phyloP scores from a whole-genome alignment of 2,888 invertebrate species.

The Scelioninae gen. 2 region DNA sequence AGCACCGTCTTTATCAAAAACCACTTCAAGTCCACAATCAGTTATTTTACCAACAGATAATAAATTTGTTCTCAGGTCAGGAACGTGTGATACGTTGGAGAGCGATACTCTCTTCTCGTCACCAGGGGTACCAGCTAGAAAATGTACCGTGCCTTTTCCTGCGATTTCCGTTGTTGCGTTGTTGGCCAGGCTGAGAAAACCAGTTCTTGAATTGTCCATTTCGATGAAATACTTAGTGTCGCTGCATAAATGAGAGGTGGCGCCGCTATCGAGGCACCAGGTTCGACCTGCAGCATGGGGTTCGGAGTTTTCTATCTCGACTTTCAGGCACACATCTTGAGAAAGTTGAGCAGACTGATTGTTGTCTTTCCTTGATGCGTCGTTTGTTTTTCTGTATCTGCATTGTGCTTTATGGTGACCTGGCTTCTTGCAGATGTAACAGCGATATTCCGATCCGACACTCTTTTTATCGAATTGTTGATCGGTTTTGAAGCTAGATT shows the following conservation, averaged over 20 bases:
- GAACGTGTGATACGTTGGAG: conserved; percentile 24
- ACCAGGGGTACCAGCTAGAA: conserved; percentile 31
- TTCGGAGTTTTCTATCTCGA: background rate
- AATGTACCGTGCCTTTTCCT: conserved; percentile 27
- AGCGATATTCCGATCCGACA: conserved; percentile 24
- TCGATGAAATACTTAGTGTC: background rate
- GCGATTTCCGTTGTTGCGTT: background rate
- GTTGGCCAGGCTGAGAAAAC: conserved; percentile 3
- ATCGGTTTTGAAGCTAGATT: too few species aligned
- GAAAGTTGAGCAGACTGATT: too few species aligned
- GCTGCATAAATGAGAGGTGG: conserved; percentile 17
- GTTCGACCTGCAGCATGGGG: too few species aligned
- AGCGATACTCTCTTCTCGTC: conserved; percentile 25
- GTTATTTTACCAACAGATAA: conserved; percentile 44
- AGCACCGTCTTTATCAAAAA: conserved; percentile 10
- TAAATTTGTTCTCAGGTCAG: conserved; percentile 36
- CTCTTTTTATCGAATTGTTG: background rate
- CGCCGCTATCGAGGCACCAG: conserved; percentile 30
- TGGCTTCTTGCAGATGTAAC: conserved; percentile 41
- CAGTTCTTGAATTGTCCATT: conserved; percentile 4
- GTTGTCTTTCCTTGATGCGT: background rate
- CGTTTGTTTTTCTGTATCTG: conserved; percentile 17
- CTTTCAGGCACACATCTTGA: too few species aligned
- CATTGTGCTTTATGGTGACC: conserved; percentile 57
- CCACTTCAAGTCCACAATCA: conserved; percentile 17